Evolutionary conservation across 2,888 invertebrate species (phyloP), one percentile per base, ranked within the genome.

Genomic region (Phaedon cochleariae): DNA sequence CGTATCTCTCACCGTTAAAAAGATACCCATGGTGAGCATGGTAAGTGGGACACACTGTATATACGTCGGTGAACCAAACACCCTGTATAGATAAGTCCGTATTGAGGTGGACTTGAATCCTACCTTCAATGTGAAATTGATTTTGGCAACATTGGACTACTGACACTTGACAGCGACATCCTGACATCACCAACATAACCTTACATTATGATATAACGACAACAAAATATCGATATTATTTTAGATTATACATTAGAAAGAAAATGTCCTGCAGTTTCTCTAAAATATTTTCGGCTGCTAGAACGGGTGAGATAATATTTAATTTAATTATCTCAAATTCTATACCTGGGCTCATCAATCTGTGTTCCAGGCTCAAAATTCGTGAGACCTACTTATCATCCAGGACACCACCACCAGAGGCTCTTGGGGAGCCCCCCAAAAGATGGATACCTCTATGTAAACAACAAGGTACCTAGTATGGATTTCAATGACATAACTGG

Each of bases 401-500:
- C 7, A 26, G 26, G 26, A 26, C 26, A 3, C 7, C 68, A n/a
- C 15, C 66, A 58, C 26, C 67, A 68, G 46, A 65, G 74, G 37
- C 62, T 49, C 31, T 3, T 67, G 7, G 70, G 73, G 29, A 73
- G 73, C 46, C 62, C 71, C 7, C 49, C 78, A 3, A 76, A 75
- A 68, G 78, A 74, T 71, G 81, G 80, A 26, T 90, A 86, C 79
- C 86, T 83, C 69, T 90, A 90, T 82, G 89, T 93, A 1, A 91
- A 90, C 76, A 87, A 88, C n/a, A 85, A 88, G 69, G 89, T 90
- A 49, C 83, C 84, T 0, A 86, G 87, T 63, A 90, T 90, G 89
- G 84, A 87, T 6, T 87, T 92, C 84, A 88, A 83, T 45, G 91
- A 88, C 63, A 87, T 96, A 70, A 87, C 92, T 0, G 81, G 82